Percentiles rank a stretch among this genome's conserved stretches.
Conservation (phyloP, 2,888 invertebrate genomes). For the Brenthis ino region DNA sequence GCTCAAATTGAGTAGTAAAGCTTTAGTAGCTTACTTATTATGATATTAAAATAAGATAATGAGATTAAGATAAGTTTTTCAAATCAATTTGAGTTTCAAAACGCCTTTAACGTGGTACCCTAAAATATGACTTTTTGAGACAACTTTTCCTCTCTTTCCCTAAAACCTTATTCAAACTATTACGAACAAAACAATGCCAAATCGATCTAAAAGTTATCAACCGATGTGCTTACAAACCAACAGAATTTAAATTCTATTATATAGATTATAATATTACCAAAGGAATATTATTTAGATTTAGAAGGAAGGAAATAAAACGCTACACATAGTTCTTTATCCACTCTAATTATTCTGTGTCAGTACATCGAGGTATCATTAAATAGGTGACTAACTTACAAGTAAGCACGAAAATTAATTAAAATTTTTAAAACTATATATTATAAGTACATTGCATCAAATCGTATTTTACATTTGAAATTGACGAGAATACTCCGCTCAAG, state of each 20-base stretch:
- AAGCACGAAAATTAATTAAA: constrained; percentile 65
- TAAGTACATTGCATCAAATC: constrained; percentile 47
- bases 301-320: constrained; percentile 26
- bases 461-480: constrained; percentile 75
- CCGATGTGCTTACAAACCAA: no score
- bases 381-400: constrained; percentile 68
- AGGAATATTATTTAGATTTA: neutral
- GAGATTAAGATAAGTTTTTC: no score
- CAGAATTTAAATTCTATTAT: neutral
- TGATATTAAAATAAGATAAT: no score
- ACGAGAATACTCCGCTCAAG: constrained; percentile 76
- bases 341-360: constrained; percentile 74
- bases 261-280: neutral
- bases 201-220: no score
- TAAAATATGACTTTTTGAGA: no score
- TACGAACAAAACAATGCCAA: no score
- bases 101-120: no score
- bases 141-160: no score
- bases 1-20: no score
- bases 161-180: no score
- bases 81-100: no score
- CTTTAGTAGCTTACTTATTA: no score
- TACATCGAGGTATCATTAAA: constrained; percentile 73
- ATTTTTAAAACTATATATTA: constrained; percentile 56
- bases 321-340: constrained; percentile 55